phyloP scores from a whole-genome alignment of 2,797 vertebrate species.

The Rhinella marina region DNA sequence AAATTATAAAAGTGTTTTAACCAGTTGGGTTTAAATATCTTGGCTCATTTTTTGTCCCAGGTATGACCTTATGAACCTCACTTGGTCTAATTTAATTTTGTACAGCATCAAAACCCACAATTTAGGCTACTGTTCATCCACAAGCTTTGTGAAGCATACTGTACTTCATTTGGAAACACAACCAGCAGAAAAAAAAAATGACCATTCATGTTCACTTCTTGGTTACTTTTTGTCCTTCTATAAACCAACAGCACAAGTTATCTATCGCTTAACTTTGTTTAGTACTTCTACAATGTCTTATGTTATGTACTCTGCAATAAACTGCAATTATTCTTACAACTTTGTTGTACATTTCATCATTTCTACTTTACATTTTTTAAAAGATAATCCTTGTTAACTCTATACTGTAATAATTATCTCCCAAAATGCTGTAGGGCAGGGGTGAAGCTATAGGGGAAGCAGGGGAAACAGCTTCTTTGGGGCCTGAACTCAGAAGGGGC shows the following conservation, averaged over 20 bases:
- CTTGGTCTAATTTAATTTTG: background rate
- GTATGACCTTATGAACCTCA: background rate
- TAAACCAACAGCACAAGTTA: slow-evolving; percentile 23
- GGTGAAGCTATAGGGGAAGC: too few relatives aligned
- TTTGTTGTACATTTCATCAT: background rate
- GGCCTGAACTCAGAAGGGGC: too few relatives aligned
- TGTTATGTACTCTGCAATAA: slow-evolving; percentile 43
- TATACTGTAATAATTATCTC: too few relatives aligned
- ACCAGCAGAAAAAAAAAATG: background rate
- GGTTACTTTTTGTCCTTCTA: background rate
- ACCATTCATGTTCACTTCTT: background rate
- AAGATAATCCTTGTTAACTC: too few relatives aligned
- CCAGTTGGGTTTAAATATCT: background rate
- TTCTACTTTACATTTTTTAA: background rate
- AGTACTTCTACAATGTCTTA: slow-evolving; percentile 30
- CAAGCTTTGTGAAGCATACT: background rate
- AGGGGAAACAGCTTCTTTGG: too few relatives aligned
- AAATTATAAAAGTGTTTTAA: slow-evolving; percentile 30
- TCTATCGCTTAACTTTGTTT: slow-evolving; percentile 32
- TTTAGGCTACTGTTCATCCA: background rate
- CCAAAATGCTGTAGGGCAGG: too few relatives aligned
- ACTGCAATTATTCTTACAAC: slow-evolving; percentile 37
- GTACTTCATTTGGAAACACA: background rate
- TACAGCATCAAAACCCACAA: background rate
- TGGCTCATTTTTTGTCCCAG: background rate